Base-by-base conservation (phyloP, 1,140 invertebrate genomes). In the Lepidotrigona ventralis region DNA sequence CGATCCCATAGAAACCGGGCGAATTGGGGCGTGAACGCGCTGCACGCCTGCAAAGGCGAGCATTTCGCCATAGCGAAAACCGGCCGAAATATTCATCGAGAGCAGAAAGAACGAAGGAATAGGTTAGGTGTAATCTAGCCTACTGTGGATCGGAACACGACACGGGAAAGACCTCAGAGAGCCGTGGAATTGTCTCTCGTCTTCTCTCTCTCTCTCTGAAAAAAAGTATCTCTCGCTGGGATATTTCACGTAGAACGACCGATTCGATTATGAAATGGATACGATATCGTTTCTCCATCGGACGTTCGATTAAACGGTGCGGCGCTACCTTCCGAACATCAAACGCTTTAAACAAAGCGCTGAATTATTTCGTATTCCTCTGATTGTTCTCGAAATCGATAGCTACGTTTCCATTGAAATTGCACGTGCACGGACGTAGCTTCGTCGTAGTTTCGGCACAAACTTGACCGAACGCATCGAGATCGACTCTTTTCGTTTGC, bases 21-120 rank as follows among this genome's bases (percentile, higher is more conserved):
- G 58, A 88, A 88, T 77, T 88, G 79, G 76, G 54, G 86, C 80
- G 70, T 83, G 74, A 88, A 88, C 68, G 56, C 64, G 56, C 60
- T 17, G 39, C 76, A 26, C 72, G 68, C 12, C 63, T 77, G 60
- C 68, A 74, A 81, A 64, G 54, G 8, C 56, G 15, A 72, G 54
- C 66, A 78, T 23, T 26, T 80, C 33, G 33, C 33, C 33, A 33
- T 33, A 0, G 54, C 26, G 66, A 63, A 83, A 29, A 21, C 9
- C 29, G 70, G 58, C 14, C 33, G 19, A 29, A 56, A 70, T 64
- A 46, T 58, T 66, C 33, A 21, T 46, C 39, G 39, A 46, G 39
- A 46, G 14, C 11, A 15, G 14, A 51, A 39, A 46, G 39, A 46
- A 26, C 71, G 60, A 72, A 54, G 66, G 80, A 75, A 69, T 76